These are phyloP conservation scores for Melanostigma gelatinosum DNA, from an alignment of 2,113 vertebrate genomes.

Conservation along the genomic window DNA sequence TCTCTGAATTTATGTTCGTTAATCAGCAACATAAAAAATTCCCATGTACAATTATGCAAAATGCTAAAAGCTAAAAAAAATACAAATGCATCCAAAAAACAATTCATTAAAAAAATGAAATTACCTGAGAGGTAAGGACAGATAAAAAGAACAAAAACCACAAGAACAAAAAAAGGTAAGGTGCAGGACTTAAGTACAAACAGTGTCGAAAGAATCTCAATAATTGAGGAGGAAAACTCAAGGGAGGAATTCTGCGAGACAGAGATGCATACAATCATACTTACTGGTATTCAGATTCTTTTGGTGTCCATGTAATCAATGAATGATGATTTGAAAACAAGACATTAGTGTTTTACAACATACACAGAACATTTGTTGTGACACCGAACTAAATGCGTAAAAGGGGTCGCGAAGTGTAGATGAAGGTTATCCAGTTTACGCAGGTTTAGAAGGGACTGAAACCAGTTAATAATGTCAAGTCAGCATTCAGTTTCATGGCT, in stretches of 20 bases:
- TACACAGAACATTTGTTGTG: conserved; percentile 80
- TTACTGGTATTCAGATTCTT: conserved; percentile 85
- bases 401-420: not conserved
- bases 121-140: conserved; percentile 54
- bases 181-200: conserved; percentile 67
- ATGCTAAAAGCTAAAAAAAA: conserved; percentile 43
- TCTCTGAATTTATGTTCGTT: conserved; percentile 54
- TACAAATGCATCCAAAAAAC: conserved; percentile 64
- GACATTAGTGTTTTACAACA: conserved; percentile 87
- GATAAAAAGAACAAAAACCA: conserved; percentile 62
- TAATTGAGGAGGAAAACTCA: conserved; percentile 70
- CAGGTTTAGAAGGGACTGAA: not conserved
- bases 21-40: conserved; percentile 49
- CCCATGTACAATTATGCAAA: conserved; percentile 60
- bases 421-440: not conserved
- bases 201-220: conserved; percentile 65
- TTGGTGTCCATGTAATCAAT: conserved; percentile 86
- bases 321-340: conserved; percentile 87
- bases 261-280: conserved; percentile 80
- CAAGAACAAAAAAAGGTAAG: conserved; percentile 63
- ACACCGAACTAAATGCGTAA: conserved; percentile 75
- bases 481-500: not conserved
- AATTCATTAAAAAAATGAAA: conserved; percentile 30
- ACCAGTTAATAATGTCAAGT: not conserved
- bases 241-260: conserved; percentile 68